Percentiles rank a stretch among this genome's conserved stretches.
These are phyloP conservation scores for Pyrgilauda ruficollis DNA, from an alignment of 2,113 vertebrate species.

Conservation along the genomic window DNA sequence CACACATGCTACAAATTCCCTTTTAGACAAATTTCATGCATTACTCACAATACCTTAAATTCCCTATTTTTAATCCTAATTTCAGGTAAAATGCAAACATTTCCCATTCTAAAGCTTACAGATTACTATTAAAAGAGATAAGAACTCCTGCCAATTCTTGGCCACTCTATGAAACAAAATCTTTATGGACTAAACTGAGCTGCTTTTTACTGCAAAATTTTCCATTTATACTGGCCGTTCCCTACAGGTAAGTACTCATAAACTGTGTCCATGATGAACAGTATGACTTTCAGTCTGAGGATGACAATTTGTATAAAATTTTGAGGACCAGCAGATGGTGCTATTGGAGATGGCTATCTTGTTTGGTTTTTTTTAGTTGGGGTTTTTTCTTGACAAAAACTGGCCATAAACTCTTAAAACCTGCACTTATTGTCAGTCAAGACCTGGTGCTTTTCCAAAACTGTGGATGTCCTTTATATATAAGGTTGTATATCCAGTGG, in stretches of 20 bases:
- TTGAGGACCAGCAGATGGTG: not conserved
- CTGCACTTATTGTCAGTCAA: not conserved
- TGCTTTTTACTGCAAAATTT: not conserved
- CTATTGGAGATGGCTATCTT: not conserved
- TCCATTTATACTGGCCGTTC: not conserved
- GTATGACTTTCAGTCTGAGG: not conserved
- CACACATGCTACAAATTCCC: not conserved
- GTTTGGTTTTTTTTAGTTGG: not conserved
- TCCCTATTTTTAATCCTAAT: not conserved
- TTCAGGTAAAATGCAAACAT: not conserved
- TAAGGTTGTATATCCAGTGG: not conserved
- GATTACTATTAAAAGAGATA: not conserved
- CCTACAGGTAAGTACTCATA: not conserved
- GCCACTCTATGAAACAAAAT: not conserved
- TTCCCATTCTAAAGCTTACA: not conserved
- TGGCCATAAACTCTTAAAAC: not conserved
- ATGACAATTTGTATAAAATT: not conserved
- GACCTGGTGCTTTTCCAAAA: not conserved
- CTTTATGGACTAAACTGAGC: not conserved
- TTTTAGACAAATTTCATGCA: not conserved
- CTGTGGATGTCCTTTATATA: not conserved
- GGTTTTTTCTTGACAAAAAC: not conserved
- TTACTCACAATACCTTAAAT: not conserved
- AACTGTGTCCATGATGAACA: not conserved
- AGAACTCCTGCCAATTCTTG: not conserved